phyloP scores from a whole-genome alignment of 2,888 invertebrate species.

The Emmelina monodactyla region DNA sequence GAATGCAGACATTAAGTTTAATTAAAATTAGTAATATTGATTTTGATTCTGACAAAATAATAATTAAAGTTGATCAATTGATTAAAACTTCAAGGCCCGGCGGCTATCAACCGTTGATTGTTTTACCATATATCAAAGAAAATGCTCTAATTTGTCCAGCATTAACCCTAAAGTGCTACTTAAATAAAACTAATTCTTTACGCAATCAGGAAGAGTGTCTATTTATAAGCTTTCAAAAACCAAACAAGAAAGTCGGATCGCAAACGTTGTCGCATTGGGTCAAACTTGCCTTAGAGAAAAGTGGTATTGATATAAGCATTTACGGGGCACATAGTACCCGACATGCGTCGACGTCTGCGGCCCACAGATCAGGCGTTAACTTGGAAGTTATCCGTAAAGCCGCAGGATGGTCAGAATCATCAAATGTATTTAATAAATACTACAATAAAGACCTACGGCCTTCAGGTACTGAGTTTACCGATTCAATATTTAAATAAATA shows the following conservation, averaged over 20 bases:
- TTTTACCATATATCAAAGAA: constrained; percentile 2
- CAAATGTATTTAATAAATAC: constrained; percentile 10
- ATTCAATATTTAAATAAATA: too few species aligned
- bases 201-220: not conserved
- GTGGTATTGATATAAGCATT: constrained; percentile 13
- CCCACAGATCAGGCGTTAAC: constrained; percentile 14
- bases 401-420: constrained; percentile 16
- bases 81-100: constrained; percentile 3
- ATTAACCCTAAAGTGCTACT: not conserved
- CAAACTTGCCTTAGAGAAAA: constrained; percentile 1
- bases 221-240: constrained; percentile 3
- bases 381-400: constrained; percentile 15
- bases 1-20: constrained; percentile 15
- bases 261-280: constrained; percentile 3
- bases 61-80: constrained; percentile 1
- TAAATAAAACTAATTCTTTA: not conserved
- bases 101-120: not conserved
- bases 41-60: not conserved
- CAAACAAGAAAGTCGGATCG: constrained; percentile 2
- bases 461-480: too few species aligned
- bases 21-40: constrained; percentile 14
- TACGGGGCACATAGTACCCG: constrained; percentile 15
- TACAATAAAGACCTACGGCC: constrained; percentile 1
- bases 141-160: constrained; percentile 2
- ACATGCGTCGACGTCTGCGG: constrained; percentile 19